phyloP scores from a whole-genome alignment of 2,797 vertebrate genomes.

The Phoebastria nigripes region DNA sequence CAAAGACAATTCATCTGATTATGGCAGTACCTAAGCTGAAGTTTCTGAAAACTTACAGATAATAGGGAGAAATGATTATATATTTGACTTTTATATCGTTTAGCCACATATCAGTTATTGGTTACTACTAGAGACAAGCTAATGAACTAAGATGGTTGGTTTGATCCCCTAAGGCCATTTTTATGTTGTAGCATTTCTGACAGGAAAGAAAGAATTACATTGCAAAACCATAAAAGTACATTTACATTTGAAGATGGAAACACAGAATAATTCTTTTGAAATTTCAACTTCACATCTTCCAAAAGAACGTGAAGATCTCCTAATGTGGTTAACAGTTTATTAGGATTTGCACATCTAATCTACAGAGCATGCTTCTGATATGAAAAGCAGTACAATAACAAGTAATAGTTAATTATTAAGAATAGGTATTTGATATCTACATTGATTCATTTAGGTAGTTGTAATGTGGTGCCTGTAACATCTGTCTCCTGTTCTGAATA shows the following conservation, averaged over 20 bases:
- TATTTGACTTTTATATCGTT: background rate
- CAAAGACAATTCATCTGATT: background rate
- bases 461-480: background rate
- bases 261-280: background rate
- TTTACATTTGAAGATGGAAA: background rate
- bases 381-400: background rate
- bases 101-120: background rate
- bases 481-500: background rate
- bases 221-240: background rate
- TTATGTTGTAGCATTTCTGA: background rate
- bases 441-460: background rate
- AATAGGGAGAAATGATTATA: background rate
- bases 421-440: background rate
- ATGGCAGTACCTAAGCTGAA: background rate
- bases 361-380: background rate
- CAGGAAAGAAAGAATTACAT: background rate
- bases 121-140: background rate
- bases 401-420: background rate
- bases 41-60: background rate
- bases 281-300: background rate
- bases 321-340: background rate
- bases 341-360: background rate
- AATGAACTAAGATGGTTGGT: background rate
- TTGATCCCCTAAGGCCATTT: background rate
- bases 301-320: background rate